phyloP scores from a whole-genome alignment of 2,888 invertebrate species.

The Eucera pruinosa region DNA sequence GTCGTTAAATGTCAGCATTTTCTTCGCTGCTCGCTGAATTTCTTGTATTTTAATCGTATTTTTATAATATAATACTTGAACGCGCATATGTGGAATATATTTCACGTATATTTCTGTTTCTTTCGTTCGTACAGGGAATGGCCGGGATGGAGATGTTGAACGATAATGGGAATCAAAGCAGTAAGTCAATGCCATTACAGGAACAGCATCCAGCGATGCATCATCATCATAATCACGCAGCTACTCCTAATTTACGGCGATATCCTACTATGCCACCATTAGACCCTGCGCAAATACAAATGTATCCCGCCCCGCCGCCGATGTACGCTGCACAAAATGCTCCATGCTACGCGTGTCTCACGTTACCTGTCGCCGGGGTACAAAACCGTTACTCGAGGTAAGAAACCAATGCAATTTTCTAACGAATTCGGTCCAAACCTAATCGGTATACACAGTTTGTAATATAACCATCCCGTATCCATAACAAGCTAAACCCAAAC shows the following conservation, averaged over 20 bases:
- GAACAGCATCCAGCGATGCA: constrained; percentile 77
- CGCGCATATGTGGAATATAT: too few species aligned
- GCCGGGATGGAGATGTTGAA: constrained; percentile 70
- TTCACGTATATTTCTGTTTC: too few species aligned
- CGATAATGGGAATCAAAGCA: constrained; percentile 72
- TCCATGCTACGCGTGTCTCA: constrained; percentile 81
- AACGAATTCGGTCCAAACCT: too few species aligned
- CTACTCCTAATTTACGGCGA: constrained; percentile 77
- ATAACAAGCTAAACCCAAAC: too few species aligned
- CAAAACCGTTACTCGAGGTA: constrained; percentile 82
- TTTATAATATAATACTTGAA: too few species aligned
- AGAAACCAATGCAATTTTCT: too few species aligned
- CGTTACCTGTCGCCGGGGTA: constrained; percentile 79
- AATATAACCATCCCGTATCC: too few species aligned
- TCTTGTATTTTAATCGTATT: too few species aligned
- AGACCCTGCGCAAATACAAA: constrained; percentile 80
- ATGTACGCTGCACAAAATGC: constrained; percentile 80
- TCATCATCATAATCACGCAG: constrained; percentile 79
- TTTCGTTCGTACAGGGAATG: constrained; percentile 61
- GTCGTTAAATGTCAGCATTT: too few species aligned
- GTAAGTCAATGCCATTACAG: constrained; percentile 75
- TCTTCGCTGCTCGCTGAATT: too few species aligned
- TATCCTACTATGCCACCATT: constrained; percentile 79
- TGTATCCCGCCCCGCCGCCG: constrained; percentile 81
- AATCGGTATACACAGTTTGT: too few species aligned